Conservation (phyloP, 2,113 vertebrate species). For the Microtus pennsylvanicus region DNA sequence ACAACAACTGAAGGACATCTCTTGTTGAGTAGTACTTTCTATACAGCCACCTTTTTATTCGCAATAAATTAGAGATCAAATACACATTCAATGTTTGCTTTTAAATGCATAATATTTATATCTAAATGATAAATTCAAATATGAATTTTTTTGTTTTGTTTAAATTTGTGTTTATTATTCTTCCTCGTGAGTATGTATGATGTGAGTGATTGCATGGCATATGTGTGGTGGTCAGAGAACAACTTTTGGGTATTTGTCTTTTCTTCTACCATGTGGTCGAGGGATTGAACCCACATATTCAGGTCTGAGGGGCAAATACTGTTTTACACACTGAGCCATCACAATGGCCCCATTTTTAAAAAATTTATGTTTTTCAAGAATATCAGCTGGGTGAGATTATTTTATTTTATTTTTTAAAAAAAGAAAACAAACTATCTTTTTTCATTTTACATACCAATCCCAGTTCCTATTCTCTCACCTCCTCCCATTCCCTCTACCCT, state of each 20-base stretch:
- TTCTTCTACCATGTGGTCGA: not conserved
- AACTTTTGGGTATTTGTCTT: not conserved
- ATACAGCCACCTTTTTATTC: slow-evolving; percentile 3
- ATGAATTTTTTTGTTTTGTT: slow-evolving; percentile 17
- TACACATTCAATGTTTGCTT: not conserved
- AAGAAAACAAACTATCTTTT: too few relatives aligned
- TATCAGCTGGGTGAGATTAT: too few relatives aligned
- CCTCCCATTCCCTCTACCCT: too few relatives aligned
- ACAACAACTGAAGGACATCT: slow-evolving; percentile 42
- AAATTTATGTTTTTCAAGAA: not conserved
- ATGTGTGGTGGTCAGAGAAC: not conserved
- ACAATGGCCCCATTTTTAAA: not conserved
- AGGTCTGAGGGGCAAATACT: not conserved
- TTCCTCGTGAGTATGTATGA: too few relatives aligned
- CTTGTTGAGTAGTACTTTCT: not conserved
- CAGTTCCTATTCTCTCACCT: too few relatives aligned
- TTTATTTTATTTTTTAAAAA: too few relatives aligned
- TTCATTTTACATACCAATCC: too few relatives aligned
- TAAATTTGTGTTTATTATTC: not conserved
- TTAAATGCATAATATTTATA: not conserved
- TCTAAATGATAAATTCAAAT: not conserved
- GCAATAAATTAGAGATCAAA: slow-evolving; percentile 57
- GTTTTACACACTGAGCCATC: not conserved
- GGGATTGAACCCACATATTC: not conserved
- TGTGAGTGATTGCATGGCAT: not conserved